phyloP scores from a whole-genome alignment of 2,113 vertebrate species.

The Cervus canadensis region DNA sequence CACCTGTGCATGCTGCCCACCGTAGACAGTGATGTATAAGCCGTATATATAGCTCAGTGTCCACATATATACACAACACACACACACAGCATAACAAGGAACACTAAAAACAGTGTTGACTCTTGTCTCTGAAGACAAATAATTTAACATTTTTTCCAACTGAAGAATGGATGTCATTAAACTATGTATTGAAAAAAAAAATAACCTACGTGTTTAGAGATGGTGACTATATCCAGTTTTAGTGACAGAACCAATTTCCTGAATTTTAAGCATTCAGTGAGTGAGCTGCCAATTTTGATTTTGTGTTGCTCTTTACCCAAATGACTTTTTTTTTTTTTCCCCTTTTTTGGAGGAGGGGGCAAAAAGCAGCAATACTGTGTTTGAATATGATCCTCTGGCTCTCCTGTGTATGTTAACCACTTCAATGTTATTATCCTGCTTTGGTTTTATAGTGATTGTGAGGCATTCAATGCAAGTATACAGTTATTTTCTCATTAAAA shows the following conservation, averaged over 20 bases:
- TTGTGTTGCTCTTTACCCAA: constrained; percentile 72
- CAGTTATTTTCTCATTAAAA: constrained; percentile 99
- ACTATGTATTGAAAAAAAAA: constrained; percentile 72
- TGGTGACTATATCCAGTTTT: constrained; percentile 77
- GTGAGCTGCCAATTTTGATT: constrained; percentile 72
- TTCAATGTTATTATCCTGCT: constrained; percentile 89
- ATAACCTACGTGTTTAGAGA: constrained; percentile 79
- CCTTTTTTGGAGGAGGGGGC: constrained; percentile 21
- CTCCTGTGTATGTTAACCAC: constrained; percentile 92
- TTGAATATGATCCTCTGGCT: constrained; percentile 77
- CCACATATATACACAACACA: constrained; percentile 53
- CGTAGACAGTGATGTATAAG: constrained; percentile 72
- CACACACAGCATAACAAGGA: constrained; percentile 51
- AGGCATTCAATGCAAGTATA: constrained; percentile 90
- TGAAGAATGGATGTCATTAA: constrained; percentile 79
- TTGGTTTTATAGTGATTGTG: constrained; percentile 93
- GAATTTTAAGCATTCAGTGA: constrained; percentile 70
- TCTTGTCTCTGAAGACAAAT: constrained; percentile 74
- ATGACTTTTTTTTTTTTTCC: constrained; percentile 30
- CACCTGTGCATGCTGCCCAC: constrained; percentile 77
- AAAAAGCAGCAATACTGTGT: constrained; percentile 64
- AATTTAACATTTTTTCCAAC: constrained; percentile 68
- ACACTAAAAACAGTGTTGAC: constrained; percentile 76
- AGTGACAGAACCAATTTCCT: constrained; percentile 76
- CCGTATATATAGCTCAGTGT: constrained; percentile 75